Percentiles rank a stretch among this genome's conserved stretches.
These are phyloP conservation scores for Aulostomus chinensis DNA, from an alignment of 2,797 vertebrate genomes.

Conservation along the genomic window DNA sequence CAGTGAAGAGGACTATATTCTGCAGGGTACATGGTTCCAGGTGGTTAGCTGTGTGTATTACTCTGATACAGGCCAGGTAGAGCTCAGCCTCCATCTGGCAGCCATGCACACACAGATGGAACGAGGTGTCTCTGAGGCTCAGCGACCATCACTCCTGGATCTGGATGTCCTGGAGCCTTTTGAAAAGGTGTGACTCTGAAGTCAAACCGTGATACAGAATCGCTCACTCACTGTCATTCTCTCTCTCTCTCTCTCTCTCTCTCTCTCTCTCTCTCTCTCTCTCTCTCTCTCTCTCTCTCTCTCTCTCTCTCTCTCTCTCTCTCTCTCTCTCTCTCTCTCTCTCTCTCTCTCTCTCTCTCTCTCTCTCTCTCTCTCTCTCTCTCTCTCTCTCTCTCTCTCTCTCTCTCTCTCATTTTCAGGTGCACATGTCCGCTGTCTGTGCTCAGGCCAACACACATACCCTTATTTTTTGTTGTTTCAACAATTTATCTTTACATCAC, in stretches of 20 bases:
- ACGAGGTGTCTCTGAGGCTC: slow-evolving; percentile 4
- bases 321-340: no score
- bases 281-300: slow-evolving; percentile 11
- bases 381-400: no score
- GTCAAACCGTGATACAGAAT: slow-evolving; percentile 14
- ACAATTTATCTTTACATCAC: no score
- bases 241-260: slow-evolving; percentile 1
- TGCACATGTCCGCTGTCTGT: no score
- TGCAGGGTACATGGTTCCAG: slow-evolving; percentile 31
- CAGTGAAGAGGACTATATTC: slow-evolving; percentile 8
- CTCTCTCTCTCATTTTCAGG: no score
- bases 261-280: slow-evolving; percentile 2
- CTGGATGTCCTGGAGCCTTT: slow-evolving; percentile 32
- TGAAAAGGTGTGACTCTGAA: slow-evolving; percentile 35
- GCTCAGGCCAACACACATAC: no score
- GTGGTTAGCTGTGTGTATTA: slow-evolving; percentile 28
- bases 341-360: no score
- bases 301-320: no score
- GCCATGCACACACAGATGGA: slow-evolving; percentile 46
- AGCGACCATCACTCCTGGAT: slow-evolving; percentile 22
- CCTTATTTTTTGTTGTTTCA: no score
- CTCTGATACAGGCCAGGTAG: slow-evolving; percentile 14
- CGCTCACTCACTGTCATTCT: no score
- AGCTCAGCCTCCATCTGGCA: slow-evolving; percentile 44
- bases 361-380: no score